phyloP scores from a whole-genome alignment of 2,797 vertebrate genomes.

The Pseudotriccus pelzelni region DNA sequence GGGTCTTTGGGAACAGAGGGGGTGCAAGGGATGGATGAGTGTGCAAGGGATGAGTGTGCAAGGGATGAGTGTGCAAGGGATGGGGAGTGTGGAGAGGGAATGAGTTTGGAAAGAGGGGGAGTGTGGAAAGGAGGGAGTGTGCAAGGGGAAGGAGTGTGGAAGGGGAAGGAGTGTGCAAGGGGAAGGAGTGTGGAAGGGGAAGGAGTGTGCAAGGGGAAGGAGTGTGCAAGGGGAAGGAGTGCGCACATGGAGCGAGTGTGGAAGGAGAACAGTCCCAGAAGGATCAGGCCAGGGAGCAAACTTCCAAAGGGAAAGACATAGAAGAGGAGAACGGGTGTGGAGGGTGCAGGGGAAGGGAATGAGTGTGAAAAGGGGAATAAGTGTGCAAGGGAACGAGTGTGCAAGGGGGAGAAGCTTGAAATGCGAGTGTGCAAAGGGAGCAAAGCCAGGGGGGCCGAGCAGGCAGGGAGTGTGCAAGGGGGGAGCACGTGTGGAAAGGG shows the following conservation, averaged over 20 bases:
- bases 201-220: not conserved
- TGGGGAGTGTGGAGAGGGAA: no score
- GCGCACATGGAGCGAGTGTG: not conserved
- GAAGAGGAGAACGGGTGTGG: fast-evolving
- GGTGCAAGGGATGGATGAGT: no score
- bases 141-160: not conserved
- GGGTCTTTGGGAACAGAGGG: no score
- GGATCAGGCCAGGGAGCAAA: no score
- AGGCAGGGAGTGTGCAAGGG: not conserved
- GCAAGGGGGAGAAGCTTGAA: fast-evolving
- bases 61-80: no score
- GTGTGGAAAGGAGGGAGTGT: no score
- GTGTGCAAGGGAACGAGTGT: not conserved
- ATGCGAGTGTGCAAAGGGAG: not conserved
- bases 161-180: not conserved
- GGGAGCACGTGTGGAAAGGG: not conserved
- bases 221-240: not conserved
- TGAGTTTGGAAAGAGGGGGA: no score
- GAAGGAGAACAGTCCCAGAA: not conserved
- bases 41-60: no score
- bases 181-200: no score
- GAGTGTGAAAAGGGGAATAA: not conserved
- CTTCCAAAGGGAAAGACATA: fast-evolving
- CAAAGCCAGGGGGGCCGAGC: not conserved
- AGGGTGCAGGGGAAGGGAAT: no score